These are phyloP conservation scores for Spinus olivaceus DNA, from an alignment of 2,797 vertebrate species.

Conservation along the genomic window DNA sequence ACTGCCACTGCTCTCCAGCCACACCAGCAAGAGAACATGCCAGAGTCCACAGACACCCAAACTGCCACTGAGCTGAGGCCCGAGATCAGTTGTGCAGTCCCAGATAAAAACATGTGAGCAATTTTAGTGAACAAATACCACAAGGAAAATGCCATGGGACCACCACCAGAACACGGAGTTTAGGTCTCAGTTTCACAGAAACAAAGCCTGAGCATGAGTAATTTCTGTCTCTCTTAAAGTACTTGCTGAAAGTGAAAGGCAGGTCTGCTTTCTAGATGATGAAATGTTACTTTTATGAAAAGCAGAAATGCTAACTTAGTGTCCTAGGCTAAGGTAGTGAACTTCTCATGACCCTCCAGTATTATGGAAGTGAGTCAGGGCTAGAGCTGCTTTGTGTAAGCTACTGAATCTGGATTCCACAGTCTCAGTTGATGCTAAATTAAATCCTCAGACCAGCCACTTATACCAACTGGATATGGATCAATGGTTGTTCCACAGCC, in stretches of 20 bases:
- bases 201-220: not conserved
- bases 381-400: constrained; percentile 66
- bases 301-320: constrained; percentile 1
- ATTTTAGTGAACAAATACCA: not conserved
- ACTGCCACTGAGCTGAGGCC: not conserved
- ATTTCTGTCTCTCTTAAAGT: not conserved
- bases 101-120: not conserved
- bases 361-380: constrained; percentile 54
- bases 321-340: constrained; percentile 22
- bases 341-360: constrained; percentile 51
- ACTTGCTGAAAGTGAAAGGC: not conserved
- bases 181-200: not conserved
- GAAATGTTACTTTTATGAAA: not conserved
- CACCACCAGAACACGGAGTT: not conserved
- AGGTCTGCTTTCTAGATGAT: not conserved
- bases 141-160: not conserved
- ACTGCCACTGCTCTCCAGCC: not conserved
- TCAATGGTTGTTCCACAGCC: not conserved
- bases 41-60: not conserved
- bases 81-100: not conserved
- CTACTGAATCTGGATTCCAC: constrained; percentile 51
- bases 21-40: not conserved
- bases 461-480: constrained; percentile 47
- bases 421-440: constrained; percentile 49
- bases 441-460: constrained; percentile 49